Evolutionary conservation across 2,113 vertebrate species (phyloP).

Genomic region (Myodes glareolus): DNA sequence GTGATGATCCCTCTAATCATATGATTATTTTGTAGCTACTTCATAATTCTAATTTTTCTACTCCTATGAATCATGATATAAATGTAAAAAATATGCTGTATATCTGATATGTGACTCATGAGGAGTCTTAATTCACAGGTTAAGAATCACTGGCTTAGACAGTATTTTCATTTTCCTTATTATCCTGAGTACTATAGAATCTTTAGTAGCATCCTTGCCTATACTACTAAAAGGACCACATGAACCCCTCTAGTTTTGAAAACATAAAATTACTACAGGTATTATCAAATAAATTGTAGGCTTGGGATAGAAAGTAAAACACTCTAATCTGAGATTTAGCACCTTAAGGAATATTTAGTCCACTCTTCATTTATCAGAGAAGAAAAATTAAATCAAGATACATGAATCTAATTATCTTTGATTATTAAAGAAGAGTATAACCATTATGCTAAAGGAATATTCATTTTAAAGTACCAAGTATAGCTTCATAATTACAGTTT

Average conservation of each 20-base stretch:
- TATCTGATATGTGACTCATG: not conserved
- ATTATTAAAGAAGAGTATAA: not conserved
- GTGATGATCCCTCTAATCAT: not conserved
- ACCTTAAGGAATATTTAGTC: not conserved
- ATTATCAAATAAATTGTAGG: not conserved
- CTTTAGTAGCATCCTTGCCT: not conserved
- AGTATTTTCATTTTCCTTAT: not conserved
- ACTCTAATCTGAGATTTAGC: not conserved
- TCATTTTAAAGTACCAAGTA: not conserved
- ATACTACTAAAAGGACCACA: not conserved
- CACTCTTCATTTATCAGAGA: constrained; percentile 16
- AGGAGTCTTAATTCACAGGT: not conserved
- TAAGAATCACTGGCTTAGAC: not conserved
- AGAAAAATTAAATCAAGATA: constrained; percentile 35
- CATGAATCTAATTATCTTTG: not conserved
- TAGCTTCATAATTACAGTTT: constrained; percentile 12
- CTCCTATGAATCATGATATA: not conserved
- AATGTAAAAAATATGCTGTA: not conserved
- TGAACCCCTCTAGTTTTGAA: not conserved
- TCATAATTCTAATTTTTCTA: not conserved
- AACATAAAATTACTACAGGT: not conserved
- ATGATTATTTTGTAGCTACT: not conserved
- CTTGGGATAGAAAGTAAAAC: not conserved
- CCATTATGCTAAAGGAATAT: constrained; percentile 20
- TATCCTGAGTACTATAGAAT: not conserved